Conservation (phyloP, 2,797 vertebrate species). For the Tachyglossus aculeatus region DNA sequence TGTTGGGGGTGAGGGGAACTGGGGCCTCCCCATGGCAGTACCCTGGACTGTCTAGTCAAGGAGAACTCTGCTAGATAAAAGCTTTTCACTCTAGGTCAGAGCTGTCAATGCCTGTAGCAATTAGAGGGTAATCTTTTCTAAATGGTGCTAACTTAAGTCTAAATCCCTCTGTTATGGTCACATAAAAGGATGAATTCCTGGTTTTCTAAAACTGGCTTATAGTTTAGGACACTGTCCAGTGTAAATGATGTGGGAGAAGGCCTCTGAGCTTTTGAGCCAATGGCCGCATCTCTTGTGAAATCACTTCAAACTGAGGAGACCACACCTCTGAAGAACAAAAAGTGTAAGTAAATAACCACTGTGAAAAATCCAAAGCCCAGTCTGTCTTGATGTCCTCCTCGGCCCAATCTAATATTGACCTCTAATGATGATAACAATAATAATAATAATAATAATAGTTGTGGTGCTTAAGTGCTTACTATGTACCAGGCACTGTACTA, state of each 20-base stretch:
- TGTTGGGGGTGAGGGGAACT: conserved; percentile 5
- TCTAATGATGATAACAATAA: too few relatives aligned
- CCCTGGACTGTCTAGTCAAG: background rate
- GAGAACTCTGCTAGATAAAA: conserved; percentile 57
- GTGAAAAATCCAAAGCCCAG: too few relatives aligned
- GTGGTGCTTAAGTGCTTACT: too few relatives aligned
- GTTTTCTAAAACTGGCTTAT: conserved; percentile 75
- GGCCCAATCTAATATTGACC: too few relatives aligned
- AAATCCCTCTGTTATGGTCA: conserved; percentile 74
- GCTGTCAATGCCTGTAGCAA: conserved; percentile 69
- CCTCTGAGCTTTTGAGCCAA: too few relatives aligned
- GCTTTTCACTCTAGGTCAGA: conserved; percentile 45
- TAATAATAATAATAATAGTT: too few relatives aligned
- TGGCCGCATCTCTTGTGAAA: too few relatives aligned
- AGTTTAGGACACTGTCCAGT: conserved; percentile 68
- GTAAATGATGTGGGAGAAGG: conserved; percentile 5
- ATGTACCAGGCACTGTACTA: too few relatives aligned
- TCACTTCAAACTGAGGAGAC: too few relatives aligned
- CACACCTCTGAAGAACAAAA: too few relatives aligned
- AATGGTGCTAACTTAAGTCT: conserved; percentile 80
- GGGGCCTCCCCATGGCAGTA: background rate
- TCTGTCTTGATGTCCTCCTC: too few relatives aligned
- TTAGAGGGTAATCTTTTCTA: conserved; percentile 78
- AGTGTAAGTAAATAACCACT: too few relatives aligned
- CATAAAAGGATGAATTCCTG: conserved; percentile 71